These are phyloP conservation scores for Agelaius phoeniceus DNA, from an alignment of 2,113 vertebrate genomes.

Conservation along the genomic window DNA sequence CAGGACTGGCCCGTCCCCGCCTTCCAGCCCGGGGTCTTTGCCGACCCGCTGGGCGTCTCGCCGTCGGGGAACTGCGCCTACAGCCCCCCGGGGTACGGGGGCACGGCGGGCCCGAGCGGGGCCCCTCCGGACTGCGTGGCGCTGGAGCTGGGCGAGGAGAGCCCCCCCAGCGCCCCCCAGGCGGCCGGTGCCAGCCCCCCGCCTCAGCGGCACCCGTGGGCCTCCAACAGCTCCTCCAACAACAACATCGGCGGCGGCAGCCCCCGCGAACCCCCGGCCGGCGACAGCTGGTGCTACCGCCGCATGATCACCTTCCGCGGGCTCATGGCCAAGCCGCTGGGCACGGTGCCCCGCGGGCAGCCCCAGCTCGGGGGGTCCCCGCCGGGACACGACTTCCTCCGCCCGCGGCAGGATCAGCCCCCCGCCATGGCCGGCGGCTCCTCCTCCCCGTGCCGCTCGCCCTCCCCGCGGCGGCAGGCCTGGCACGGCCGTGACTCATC, in stretches of 20 bases:
- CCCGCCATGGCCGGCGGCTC: background rate
- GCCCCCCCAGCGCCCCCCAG: conserved; percentile 1
- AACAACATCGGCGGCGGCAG: conserved; percentile 77
- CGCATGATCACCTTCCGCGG: background rate
- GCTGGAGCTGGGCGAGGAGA: background rate
- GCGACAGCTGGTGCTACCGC: conserved; percentile 51
- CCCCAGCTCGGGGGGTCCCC: background rate
- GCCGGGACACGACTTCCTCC: background rate
- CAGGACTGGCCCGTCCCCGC: conserved; percentile 76
- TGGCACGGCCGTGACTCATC: background rate
- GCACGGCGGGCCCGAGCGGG: background rate
- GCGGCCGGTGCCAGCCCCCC: background rate
- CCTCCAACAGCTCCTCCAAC: conserved; percentile 85
- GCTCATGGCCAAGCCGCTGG: background rate
- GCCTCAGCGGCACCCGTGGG: conserved; percentile 76
- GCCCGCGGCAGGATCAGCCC: background rate
- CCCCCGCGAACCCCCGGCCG: conserved; percentile 19
- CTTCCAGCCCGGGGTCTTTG: conserved; percentile 75
- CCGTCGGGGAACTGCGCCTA: conserved; percentile 43
- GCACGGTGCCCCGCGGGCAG: background rate
- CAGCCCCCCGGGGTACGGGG: background rate
- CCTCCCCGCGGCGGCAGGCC: background rate
- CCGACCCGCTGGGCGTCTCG: conserved; percentile 79
- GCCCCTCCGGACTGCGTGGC: background rate
- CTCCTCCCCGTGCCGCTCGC: background rate